Evolutionary conservation across 2,113 vertebrate genomes (phyloP), one percentile per base, ranked within the genome.

Genomic region (Cyanoramphus novaezelandiae): DNA sequence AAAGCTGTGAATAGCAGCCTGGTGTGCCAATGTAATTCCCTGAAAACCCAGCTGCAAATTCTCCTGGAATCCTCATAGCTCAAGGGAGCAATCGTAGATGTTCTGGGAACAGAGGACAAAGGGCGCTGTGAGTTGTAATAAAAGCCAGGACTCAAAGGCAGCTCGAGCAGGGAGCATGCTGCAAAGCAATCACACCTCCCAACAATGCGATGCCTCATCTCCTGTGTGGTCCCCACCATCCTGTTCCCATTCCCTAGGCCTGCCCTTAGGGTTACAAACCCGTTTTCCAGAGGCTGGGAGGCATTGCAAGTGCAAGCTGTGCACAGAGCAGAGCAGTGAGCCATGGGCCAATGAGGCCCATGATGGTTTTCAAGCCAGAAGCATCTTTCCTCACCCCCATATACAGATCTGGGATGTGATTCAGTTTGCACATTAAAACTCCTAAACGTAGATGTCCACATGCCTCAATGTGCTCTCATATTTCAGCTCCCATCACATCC

Each of bases 131-230:
- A 3, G 5, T 43, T 11, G 21, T 24, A 2, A 29, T 21, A 29
- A 17, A 37, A n/a, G 4, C 17, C 17, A 18, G 13, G 41, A 47
- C 25, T 1, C 55, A 7, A 2, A 4, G 47, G 79, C 29, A 53
- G 62, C 41, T 85, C 14, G 3, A 11, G 13, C 53, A 43, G 47
- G 59, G 52, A 77, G 24, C 24, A 4, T 2, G 7, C 41, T 62
- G 41, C 52, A 29, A 60, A 53, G 39, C 39, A 21, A 0, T 17
- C 37, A 63, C 23, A 6, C 9, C 17, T 27, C 21, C 70, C 55
- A n/a, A 0, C 11, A 13, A 17, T 7, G 15, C 0, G 0, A 44
- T 14, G 15, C 37, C 75, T 28, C 24, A 7, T 15, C 35, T 37
- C n/a, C 47, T 41, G 12, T 23, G 72, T 70, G 62, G 21, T n/a